These are phyloP conservation scores for Petrolisthes cinctipes DNA, from an alignment of 2,888 invertebrate genomes.

Conservation along the genomic window DNA sequence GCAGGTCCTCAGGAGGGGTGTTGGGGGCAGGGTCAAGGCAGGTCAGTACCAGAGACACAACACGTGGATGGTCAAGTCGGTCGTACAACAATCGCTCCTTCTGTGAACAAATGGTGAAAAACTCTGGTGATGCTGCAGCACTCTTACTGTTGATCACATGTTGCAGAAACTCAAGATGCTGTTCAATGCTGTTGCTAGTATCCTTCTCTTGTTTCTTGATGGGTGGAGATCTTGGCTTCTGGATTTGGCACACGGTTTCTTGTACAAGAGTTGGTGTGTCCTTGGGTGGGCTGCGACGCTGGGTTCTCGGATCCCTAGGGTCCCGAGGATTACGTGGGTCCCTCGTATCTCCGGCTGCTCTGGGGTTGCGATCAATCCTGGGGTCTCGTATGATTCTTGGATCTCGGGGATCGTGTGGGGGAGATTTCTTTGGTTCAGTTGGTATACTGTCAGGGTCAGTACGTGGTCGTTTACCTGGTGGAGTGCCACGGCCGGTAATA, in stretches of 20 bases:
- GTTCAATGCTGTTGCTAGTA: background rate
- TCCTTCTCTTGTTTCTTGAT: background rate
- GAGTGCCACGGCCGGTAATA: constrained; percentile 47
- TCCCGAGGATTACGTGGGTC: constrained; percentile 20
- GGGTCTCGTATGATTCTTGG: background rate
- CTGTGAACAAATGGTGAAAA: constrained; percentile 34
- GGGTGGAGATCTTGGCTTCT: constrained; percentile 17
- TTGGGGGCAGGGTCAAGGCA: constrained; percentile 41
- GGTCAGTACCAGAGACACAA: constrained; percentile 52
- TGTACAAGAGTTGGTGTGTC: background rate
- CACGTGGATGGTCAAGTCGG: constrained; percentile 47
- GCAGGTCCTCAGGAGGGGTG: constrained; percentile 42
- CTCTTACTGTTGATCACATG: constrained; percentile 31
- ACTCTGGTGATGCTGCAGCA: constrained; percentile 5
- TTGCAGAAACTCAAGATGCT: constrained; percentile 45
- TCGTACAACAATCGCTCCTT: constrained; percentile 57
- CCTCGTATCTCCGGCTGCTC: constrained; percentile 12
- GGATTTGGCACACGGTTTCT: background rate
- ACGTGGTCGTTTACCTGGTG: constrained; percentile 37
- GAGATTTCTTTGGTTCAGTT: background rate
- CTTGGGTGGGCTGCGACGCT: background rate
- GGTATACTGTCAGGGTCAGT: background rate
- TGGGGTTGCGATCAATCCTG: constrained; percentile 13
- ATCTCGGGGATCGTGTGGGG: constrained; percentile 31
- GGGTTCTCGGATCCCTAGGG: background rate